Percentiles rank a stretch among this genome's conserved stretches.
Conservation (phyloP, 2,113 vertebrate genomes). For the Planiliza haematocheilus region DNA sequence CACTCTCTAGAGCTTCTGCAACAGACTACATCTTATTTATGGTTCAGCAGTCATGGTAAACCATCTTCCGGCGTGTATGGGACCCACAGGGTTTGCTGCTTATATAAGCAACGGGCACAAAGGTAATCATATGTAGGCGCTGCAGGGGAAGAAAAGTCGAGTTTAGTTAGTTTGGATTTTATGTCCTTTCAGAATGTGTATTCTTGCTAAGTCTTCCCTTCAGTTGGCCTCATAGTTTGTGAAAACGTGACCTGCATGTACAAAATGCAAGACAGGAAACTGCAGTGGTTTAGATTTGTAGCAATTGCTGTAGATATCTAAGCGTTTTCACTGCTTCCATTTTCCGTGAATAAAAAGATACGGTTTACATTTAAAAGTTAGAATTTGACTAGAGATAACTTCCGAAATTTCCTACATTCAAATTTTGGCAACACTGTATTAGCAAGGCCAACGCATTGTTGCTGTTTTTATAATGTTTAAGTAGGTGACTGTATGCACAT, state of each 20-base stretch:
- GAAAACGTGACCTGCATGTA: background rate
- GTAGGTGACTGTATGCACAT: background rate
- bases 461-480: background rate
- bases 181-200: background rate
- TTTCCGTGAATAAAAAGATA: background rate
- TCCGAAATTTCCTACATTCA: background rate
- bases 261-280: background rate
- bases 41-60: constrained; percentile 40
- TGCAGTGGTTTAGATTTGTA: background rate
- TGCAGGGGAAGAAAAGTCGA: constrained; percentile 1
- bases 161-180: background rate
- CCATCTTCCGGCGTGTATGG: constrained; percentile 13
- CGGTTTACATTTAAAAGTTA: background rate
- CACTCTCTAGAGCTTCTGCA: constrained; percentile 12
- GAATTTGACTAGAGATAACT: too few relatives aligned
- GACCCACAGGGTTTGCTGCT: constrained; percentile 14
- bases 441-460: too few relatives aligned
- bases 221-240: background rate
- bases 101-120: constrained; percentile 5
- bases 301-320: background rate
- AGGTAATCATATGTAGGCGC: background rate
- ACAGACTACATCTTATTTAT: constrained; percentile 50
- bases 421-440: background rate
- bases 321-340: background rate
- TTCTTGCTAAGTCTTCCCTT: background rate